Evolutionary conservation across 2,113 vertebrate species (phyloP).

Genomic region (Mus pahari): DNA sequence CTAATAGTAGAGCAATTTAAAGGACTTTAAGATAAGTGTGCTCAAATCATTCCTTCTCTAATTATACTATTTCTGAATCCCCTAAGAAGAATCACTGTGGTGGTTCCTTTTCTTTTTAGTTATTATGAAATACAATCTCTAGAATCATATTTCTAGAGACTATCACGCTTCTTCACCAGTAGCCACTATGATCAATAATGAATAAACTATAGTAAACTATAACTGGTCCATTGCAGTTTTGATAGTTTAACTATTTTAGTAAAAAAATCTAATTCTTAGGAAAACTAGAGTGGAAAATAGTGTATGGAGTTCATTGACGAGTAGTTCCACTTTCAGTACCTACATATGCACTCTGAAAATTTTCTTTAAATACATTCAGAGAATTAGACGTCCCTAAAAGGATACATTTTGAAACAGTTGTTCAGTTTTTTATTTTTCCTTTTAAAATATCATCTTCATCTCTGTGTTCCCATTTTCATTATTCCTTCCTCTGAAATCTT

Average conservation of each 20-base stretch:
- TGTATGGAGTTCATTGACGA: conserved; percentile 54
- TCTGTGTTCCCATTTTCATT: neutral
- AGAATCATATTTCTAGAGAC: conserved; percentile 32
- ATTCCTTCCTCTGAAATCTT: conserved; percentile 15
- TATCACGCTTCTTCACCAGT: conserved; percentile 58
- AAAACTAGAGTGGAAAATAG: conserved; percentile 45
- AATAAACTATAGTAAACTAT: conserved; percentile 45
- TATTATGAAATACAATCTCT: conserved; percentile 53
- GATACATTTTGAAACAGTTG: conserved; percentile 22
- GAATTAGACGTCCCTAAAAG: conserved; percentile 53
- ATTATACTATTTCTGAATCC: conserved; percentile 50
- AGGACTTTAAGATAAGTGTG: conserved; percentile 58
- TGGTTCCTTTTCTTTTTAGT: conserved; percentile 37
- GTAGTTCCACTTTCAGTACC: neutral
- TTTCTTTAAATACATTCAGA: conserved; percentile 29
- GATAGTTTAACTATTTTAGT: conserved; percentile 58
- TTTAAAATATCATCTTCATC: conserved; percentile 15
- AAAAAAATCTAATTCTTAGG: conserved; percentile 41
- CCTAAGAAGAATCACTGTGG: conserved; percentile 34
- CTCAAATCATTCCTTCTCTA: conserved; percentile 44
- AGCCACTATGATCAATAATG: conserved; percentile 12
- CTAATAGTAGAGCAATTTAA: conserved; percentile 63
- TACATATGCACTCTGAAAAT: neutral
- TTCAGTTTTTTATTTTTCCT: conserved; percentile 36
- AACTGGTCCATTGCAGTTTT: conserved; percentile 48